Evolutionary conservation across 2,113 vertebrate genomes (phyloP).

Genomic region (Ardeotis arabs): DNA sequence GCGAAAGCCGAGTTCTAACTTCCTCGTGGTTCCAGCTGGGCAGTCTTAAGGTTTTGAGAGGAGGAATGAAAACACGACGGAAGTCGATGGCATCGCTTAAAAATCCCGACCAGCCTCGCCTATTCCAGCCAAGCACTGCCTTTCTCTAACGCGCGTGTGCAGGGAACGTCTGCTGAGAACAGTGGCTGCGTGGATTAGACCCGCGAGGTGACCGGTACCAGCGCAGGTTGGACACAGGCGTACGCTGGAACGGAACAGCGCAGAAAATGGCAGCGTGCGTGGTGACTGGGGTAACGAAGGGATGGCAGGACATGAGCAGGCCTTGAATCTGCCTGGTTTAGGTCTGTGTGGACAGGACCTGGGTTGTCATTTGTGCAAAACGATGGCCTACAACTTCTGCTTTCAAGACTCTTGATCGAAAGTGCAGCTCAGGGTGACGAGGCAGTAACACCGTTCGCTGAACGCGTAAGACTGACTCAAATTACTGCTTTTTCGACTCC

Average conservation of each 20-base stretch:
- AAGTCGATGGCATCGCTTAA: not conserved
- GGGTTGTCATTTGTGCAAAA: fast-evolving
- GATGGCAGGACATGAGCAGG: not conserved
- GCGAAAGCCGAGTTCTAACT: fast-evolving
- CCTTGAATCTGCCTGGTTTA: not conserved
- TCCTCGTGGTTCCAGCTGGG: not conserved
- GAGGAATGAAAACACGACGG: not conserved
- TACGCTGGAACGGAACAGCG: fast-evolving
- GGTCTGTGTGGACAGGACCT: not conserved
- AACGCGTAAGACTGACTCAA: not conserved
- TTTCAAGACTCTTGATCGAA: not conserved
- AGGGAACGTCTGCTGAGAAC: fast-evolving
- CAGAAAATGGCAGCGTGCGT: not conserved
- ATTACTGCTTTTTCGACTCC: not conserved
- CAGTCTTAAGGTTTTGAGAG: not conserved
- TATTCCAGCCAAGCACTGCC: not conserved
- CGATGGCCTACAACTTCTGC: not conserved
- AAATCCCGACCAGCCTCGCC: fast-evolving
- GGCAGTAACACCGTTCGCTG: not conserved
- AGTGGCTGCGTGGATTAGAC: fast-evolving
- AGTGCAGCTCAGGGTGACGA: not conserved
- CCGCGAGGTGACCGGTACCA: not conserved
- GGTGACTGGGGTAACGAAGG: not conserved
- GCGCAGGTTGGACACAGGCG: not conserved
- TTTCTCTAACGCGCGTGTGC: not conserved